Evolutionary conservation across 37 sponge, comb jelly and placozoan genomes (phyloP).

Genomic region (Spongilla lacustris): DNA sequence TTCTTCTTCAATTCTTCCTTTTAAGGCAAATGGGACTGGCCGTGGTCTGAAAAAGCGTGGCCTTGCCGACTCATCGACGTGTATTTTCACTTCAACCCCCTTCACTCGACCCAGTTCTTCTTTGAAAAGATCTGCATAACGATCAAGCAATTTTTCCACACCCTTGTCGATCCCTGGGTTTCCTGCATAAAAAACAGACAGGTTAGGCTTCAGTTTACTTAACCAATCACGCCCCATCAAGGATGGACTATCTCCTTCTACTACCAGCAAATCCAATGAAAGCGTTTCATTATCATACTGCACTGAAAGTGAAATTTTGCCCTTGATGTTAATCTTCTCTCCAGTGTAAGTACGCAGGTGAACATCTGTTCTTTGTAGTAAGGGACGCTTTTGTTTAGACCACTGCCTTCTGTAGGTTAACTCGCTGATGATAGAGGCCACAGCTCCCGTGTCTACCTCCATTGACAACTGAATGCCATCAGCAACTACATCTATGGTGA

Average conservation of each 20-base stretch:
- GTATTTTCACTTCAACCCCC: constrained; percentile 5
- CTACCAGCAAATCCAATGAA: background rate
- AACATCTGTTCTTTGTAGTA: background rate
- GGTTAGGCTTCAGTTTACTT: background rate
- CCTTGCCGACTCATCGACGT: background rate
- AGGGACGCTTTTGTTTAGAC: too few species aligned
- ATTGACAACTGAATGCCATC: background rate
- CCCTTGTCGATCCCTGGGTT: background rate
- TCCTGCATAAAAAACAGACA: too few species aligned
- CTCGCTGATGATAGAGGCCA: constrained; percentile 11
- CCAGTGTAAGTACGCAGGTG: constrained; percentile 24
- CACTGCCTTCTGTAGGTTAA: background rate
- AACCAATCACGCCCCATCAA: constrained; percentile 15
- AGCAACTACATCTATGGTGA: too few species aligned
- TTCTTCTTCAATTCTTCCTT: constrained; percentile 2
- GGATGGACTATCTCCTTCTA: background rate
- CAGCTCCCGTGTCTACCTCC: constrained; percentile 11
- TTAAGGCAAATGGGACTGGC: constrained; percentile 5
- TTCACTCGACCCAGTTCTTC: background rate
- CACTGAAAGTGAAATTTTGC: constrained; percentile 11
- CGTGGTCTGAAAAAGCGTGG: background rate
- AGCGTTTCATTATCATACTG: constrained; percentile 3
- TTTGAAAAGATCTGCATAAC: background rate
- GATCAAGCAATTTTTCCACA: background rate
- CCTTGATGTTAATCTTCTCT: constrained; percentile 13